Evolutionary conservation across 2,797 vertebrate species (phyloP).

Genomic region (Ispidina picta): DNA sequence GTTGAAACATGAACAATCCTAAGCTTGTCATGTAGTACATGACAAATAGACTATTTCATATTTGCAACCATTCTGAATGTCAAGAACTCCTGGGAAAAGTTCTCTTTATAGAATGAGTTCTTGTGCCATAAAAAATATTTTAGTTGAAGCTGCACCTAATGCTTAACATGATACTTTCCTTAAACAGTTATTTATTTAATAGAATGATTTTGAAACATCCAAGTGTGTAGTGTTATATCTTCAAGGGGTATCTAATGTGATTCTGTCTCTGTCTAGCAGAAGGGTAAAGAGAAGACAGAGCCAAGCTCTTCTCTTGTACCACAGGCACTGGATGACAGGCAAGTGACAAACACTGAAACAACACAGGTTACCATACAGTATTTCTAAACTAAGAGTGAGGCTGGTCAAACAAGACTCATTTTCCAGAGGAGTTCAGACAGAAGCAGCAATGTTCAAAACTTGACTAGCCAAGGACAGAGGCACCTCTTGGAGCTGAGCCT

Average conservation of each 20-base stretch:
- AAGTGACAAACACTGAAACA: background rate
- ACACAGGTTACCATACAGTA: background rate
- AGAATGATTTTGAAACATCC: background rate
- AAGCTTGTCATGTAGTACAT: background rate
- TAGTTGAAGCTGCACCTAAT: background rate
- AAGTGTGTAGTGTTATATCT: background rate
- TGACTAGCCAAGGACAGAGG: background rate
- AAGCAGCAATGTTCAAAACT: background rate
- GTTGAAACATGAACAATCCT: background rate
- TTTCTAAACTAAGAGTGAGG: background rate
- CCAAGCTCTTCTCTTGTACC: no score
- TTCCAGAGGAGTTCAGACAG: background rate
- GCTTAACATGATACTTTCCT: background rate
- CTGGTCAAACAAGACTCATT: background rate
- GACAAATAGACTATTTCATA: background rate
- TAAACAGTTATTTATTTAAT: background rate
- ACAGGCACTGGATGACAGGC: background rate
- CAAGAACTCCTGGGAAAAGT: background rate
- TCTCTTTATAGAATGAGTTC: background rate
- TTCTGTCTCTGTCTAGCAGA: background rate
- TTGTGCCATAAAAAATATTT: background rate
- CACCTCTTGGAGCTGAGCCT: background rate
- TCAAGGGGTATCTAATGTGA: background rate
- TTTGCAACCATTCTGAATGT: background rate
- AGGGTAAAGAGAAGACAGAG: background rate